phyloP scores from a whole-genome alignment of 2,888 invertebrate genomes.

The Aplocera efformata region DNA sequence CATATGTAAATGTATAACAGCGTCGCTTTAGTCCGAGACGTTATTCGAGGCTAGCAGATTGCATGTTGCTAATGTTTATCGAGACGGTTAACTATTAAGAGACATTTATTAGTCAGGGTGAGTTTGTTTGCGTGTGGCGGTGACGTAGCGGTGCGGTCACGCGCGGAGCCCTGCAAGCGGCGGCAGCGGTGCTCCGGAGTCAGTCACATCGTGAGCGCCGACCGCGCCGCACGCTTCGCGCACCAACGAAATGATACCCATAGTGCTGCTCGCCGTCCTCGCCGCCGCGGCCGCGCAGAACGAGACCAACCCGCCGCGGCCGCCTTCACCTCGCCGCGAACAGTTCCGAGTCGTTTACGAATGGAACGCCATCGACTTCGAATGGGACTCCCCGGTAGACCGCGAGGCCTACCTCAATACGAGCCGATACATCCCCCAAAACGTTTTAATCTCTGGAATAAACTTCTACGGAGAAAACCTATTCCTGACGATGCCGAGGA shows the following conservation, averaged over 20 bases:
- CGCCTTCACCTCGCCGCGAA: conserved; percentile 59
- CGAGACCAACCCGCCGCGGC: conserved; percentile 47
- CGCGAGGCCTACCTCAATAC: conserved; percentile 76
- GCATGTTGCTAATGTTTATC: conserved; percentile 32
- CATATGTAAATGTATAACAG: conserved; percentile 22
- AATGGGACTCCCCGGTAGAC: conserved; percentile 81
- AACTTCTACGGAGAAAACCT: conserved; percentile 84
- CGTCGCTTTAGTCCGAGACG: conserved; percentile 13
- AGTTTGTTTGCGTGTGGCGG: conserved; percentile 42
- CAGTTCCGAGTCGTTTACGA: conserved; percentile 86
- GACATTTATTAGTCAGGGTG: conserved; percentile 37
- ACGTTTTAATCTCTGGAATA: conserved; percentile 84
- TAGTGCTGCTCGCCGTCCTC: conserved; percentile 52
- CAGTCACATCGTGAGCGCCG: conserved; percentile 63
- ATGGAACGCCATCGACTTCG: conserved; percentile 86
- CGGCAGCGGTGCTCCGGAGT: conserved; percentile 43
- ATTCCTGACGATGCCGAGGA: conserved; percentile 85
- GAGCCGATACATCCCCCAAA: conserved; percentile 83
- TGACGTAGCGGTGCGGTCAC: conserved; percentile 50
- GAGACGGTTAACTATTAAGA: conserved; percentile 26
- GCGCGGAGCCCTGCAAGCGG: conserved; percentile 40
- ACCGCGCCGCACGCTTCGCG: conserved; percentile 57
- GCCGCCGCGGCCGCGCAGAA: conserved; percentile 67
- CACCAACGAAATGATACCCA: conserved; percentile 50
- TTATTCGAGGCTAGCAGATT: conserved; percentile 24